phyloP scores from a whole-genome alignment of 2,113 vertebrate species.

The Caretta caretta region DNA sequence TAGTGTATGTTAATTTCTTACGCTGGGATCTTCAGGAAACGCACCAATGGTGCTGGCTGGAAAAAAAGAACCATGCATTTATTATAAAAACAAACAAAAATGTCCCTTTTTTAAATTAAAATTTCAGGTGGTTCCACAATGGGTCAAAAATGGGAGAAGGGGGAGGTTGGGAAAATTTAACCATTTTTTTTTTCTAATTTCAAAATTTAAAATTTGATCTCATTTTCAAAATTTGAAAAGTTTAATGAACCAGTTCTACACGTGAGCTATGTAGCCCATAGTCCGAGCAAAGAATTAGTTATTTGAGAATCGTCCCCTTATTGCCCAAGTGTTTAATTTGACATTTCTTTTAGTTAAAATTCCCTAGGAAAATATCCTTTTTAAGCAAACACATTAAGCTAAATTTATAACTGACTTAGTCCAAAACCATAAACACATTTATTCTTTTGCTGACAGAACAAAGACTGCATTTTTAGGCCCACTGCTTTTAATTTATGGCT shows the following conservation, averaged over 20 bases:
- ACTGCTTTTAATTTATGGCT: background rate
- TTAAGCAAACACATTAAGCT: background rate
- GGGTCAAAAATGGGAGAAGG: background rate
- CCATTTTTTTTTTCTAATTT: background rate
- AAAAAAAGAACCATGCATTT: background rate
- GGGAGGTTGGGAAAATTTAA: background rate
- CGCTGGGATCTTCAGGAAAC: background rate
- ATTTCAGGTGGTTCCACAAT: background rate
- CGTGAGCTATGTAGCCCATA: background rate
- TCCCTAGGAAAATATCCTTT: background rate
- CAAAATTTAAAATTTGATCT: background rate
- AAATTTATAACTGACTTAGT: background rate
- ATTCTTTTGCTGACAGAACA: background rate
- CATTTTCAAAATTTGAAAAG: background rate
- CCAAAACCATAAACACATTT: background rate
- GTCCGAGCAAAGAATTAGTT: background rate
- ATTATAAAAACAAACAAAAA: background rate
- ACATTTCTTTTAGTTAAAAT: background rate
- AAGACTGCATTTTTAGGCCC: background rate
- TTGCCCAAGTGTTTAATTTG: background rate
- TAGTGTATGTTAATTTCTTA: background rate
- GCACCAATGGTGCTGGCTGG: background rate
- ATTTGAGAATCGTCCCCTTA: rapidly evolving
- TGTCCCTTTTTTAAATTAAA: background rate
- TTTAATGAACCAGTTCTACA: rapidly evolving